These are phyloP conservation scores for Strigamia transsilvanica DNA, from an alignment of 2,888 invertebrate genomes.

Conservation along the genomic window DNA sequence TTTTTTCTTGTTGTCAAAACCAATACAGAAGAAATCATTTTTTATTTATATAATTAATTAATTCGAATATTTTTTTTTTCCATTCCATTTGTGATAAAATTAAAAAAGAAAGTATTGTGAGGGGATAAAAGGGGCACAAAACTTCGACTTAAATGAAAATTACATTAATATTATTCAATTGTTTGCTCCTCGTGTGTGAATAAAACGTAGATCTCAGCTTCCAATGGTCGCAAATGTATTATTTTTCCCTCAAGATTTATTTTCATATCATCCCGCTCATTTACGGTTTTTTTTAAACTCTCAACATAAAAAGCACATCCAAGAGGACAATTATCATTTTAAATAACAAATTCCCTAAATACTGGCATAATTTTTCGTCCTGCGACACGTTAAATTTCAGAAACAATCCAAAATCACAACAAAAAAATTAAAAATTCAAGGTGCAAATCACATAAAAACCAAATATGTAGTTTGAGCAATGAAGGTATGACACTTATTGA, in stretches of 20 bases:
- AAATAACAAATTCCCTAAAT: constrained; percentile 24
- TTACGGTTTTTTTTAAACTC: background rate
- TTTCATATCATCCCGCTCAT: background rate
- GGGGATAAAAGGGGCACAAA: constrained; percentile 34
- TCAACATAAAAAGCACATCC: constrained; percentile 22
- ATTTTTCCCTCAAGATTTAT: background rate
- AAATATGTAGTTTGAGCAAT: constrained; percentile 18
- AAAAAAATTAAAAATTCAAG: background rate
- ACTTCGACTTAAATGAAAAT: background rate
- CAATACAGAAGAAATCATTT: background rate
- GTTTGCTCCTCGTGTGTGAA: constrained; percentile 15
- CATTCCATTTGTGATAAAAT: background rate
- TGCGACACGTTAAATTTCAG: constrained; percentile 3
- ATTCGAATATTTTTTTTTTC: background rate
- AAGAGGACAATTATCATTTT: constrained; percentile 1
- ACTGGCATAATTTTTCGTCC: constrained; percentile 10
- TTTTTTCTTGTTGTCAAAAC: background rate
- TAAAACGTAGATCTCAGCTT: constrained; percentile 20
- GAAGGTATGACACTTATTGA: constrained; percentile 24
- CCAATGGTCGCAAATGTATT: background rate
- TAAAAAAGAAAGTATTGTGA: background rate
- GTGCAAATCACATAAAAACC: background rate
- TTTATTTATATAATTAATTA: constrained; percentile 40
- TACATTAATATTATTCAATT: constrained; percentile 9
- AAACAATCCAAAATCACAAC: background rate